Evolutionary conservation across 2,113 vertebrate genomes (phyloP).

Genomic region (Nothobranchius furzeri): DNA sequence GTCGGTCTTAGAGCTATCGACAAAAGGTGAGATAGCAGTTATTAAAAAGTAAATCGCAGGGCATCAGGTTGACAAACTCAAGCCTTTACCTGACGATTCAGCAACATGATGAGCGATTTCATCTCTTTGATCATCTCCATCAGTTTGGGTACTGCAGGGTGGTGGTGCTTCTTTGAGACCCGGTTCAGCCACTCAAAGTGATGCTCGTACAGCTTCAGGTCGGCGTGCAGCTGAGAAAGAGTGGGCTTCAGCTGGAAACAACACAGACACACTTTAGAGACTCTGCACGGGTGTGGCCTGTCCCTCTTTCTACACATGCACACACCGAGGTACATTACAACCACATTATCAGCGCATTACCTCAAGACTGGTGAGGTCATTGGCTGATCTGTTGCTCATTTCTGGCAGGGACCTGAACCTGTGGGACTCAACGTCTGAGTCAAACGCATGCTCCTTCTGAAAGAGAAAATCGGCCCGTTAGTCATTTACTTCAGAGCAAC

Average conservation of each 20-base stretch:
- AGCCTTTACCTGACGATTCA: conserved; percentile 76
- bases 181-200: conserved; percentile 82
- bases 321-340: conserved; percentile 11
- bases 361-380: conserved; percentile 80
- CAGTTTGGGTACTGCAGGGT: conserved; percentile 73
- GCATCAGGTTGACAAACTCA: neutral
- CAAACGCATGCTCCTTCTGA: conserved; percentile 78
- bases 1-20: neutral
- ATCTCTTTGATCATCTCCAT: conserved; percentile 77
- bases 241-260: conserved; percentile 77
- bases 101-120: conserved; percentile 71
- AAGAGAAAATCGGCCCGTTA: conserved; percentile 65
- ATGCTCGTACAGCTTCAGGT: conserved; percentile 80
- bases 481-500: conserved; percentile 51
- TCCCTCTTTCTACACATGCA: neutral
- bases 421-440: conserved; percentile 76
- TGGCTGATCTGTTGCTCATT: conserved; percentile 79
- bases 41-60: too few species aligned
- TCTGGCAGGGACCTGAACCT: conserved; percentile 82
- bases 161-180: conserved; percentile 77
- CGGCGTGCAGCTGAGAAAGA: conserved; percentile 79
- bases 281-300: conserved; percentile 50
- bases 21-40: too few species aligned
- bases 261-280: conserved; percentile 53
- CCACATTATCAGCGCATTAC: conserved; percentile 66